Percentiles rank a stretch among this genome's conserved stretches.
phyloP scores from a whole-genome alignment of 1,140 invertebrate species.

The Penaeus japonicus region DNA sequence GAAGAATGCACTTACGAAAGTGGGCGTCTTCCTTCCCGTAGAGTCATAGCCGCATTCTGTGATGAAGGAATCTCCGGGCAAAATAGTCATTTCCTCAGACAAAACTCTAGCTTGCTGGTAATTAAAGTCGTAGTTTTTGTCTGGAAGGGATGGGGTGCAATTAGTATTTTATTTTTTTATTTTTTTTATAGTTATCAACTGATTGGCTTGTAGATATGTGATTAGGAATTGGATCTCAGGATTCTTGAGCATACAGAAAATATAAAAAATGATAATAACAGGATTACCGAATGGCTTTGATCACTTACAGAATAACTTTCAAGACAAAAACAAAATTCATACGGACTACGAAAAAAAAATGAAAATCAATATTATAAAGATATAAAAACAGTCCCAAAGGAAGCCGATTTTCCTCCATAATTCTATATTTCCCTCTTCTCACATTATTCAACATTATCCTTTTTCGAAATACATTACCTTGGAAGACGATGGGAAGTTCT shows the following conservation, averaged over 20 bases:
- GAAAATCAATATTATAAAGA: too few relatives aligned
- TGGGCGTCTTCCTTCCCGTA: slow-evolving; percentile 59
- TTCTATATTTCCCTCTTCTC: not conserved
- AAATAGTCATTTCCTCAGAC: slow-evolving; percentile 74
- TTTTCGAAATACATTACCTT: slow-evolving; percentile 65
- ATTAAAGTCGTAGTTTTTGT: slow-evolving; percentile 77
- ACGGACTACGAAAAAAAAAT: too few relatives aligned
- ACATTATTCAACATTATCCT: not conserved
- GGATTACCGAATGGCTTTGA: too few relatives aligned
- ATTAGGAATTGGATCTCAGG: too few relatives aligned
- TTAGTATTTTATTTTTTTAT: not conserved
- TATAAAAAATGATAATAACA: too few relatives aligned
- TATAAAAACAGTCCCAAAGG: too few relatives aligned
- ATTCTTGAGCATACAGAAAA: too few relatives aligned
- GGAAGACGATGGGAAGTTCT: slow-evolving; percentile 77
- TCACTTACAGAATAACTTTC: too few relatives aligned
- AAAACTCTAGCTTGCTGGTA: slow-evolving; percentile 82
- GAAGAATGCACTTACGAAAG: slow-evolving; percentile 61
- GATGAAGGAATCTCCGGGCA: slow-evolving; percentile 80
- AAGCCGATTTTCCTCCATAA: not conserved
- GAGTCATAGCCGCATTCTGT: slow-evolving; percentile 82
- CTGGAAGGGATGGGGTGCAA: not conserved
- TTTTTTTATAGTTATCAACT: not conserved
- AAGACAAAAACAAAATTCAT: too few relatives aligned
- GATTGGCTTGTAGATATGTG: too few relatives aligned